Base-by-base conservation (phyloP, 2,888 invertebrate genomes). In the Idaea straminata region DNA sequence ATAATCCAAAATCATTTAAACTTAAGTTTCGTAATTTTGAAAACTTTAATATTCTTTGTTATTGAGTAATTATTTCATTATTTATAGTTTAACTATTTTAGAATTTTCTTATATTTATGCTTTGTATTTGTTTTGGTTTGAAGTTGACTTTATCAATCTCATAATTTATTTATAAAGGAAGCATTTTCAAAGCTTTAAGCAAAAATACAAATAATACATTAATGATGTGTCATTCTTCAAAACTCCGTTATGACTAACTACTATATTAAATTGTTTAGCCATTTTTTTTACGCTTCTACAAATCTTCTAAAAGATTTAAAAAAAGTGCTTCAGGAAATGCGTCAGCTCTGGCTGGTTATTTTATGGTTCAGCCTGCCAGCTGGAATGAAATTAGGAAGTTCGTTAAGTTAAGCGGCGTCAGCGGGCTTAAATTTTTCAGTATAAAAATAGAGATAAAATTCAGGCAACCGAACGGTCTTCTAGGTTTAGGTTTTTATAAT, bases 311-410 rank as follows among this genome's bases (percentile, higher is more conserved):
- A 25, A 25, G 1, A 25, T 25, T 25, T 25, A 25, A 25, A 25
- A 25, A 25, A 35, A 61, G 25, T 15, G n/a, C 64, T 61, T 59
- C 57, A 35, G 62, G 66, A 60, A 34, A 64, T 62, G 62, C 64
- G 64, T 62, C 62, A 58, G 6, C 35, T 59, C 25, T 25, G 25
- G 1, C 25, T 62, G 64, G 61, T 62, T 61, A 64, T 64, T 64
- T 58, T 66, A 61, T 62, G 61, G 61, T 58, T 61, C 64, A 62
- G 62, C 25, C 62, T 3, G 62, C 25, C 62, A 1, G 25, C 25
- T 25, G 61, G 57, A 64, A 64, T 67, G 36, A n/a, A 67, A 61
- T 67, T 61, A 61, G 47, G 13, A 61, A 62, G 67, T 67, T 67
- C 62, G 67, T 67, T 67, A 63, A 35, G 34, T 36, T 16, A 57